Conservation (phyloP, 2,797 vertebrate genomes). For the Pogonophryne albipinna region DNA sequence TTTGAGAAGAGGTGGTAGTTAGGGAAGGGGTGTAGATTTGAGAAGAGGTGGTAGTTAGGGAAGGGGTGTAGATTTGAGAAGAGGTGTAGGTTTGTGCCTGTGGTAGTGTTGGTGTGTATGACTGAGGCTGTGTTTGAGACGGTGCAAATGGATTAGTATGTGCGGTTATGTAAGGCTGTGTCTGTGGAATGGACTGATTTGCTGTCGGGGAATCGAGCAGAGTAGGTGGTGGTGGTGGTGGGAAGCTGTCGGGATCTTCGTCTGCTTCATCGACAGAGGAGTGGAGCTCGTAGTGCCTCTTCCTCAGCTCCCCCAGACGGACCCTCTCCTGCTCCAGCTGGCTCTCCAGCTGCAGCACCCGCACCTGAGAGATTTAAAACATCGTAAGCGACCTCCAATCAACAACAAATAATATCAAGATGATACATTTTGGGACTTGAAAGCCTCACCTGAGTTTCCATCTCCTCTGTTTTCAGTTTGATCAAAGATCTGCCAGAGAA, state of each 20-base stretch:
- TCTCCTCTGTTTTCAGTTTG: constrained; percentile 97
- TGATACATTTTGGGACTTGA: not conserved
- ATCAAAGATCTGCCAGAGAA: constrained; percentile 95
- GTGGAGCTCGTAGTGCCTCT: constrained; percentile 92
- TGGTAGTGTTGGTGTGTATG: constrained; percentile 26
- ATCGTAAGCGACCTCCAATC: fast-evolving
- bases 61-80: no score
- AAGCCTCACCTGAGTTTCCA: constrained; percentile 93
- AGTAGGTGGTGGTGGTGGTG: constrained; percentile 75
- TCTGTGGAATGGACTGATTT: constrained; percentile 30
- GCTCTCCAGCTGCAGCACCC: constrained; percentile 94
- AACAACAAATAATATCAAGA: not conserved
- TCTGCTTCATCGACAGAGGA: not conserved
- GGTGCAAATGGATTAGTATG: constrained; percentile 44
- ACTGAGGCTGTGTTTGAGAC: constrained; percentile 37
- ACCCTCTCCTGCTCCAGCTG: constrained; percentile 93
- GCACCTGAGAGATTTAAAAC: constrained; percentile 84
- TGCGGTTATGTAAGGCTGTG: constrained; percentile 57
- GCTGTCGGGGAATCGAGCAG: constrained; percentile 51
- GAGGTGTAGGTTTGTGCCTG: no score
- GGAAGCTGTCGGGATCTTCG: constrained; percentile 67
- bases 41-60: constrained; percentile 11
- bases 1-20: no score
- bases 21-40: not conserved
- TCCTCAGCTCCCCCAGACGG: constrained; percentile 93